Evolutionary conservation across 2,888 invertebrate species (phyloP).

Genomic region (Prosapia bicincta): DNA sequence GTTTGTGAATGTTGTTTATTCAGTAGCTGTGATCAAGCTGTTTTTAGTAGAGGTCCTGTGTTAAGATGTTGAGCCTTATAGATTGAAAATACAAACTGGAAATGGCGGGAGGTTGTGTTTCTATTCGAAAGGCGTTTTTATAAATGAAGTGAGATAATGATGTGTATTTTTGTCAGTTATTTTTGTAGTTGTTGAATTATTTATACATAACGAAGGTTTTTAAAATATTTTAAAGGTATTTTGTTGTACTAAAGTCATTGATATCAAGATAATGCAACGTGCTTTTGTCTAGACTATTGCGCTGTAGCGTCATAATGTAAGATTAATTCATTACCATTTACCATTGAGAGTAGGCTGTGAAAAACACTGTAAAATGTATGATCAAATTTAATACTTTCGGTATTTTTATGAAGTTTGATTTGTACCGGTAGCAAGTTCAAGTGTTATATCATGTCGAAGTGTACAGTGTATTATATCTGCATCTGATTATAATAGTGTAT

Average conservation of each 20-base stretch:
- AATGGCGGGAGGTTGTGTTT: constrained; percentile 23
- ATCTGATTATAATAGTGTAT: background rate
- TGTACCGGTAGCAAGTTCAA: background rate
- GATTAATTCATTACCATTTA: constrained; percentile 11
- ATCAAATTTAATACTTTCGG: background rate
- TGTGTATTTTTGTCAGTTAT: too few species aligned
- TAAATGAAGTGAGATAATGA: too few species aligned
- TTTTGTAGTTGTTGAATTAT: background rate
- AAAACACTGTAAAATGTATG: background rate
- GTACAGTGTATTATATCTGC: background rate
- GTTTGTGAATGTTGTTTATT: background rate
- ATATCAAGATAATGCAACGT: constrained; percentile 8
- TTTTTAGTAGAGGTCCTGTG: background rate
- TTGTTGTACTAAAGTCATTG: background rate
- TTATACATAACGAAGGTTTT: background rate
- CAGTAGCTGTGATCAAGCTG: background rate
- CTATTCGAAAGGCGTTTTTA: too few species aligned
- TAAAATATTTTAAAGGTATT: background rate
- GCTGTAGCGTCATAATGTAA: constrained; percentile 22
- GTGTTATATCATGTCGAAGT: background rate
- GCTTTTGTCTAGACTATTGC: constrained; percentile 27
- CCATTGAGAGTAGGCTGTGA: constrained; percentile 8
- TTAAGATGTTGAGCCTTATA: background rate
- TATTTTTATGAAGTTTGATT: background rate
- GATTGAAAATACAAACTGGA: constrained; percentile 8